Evolutionary conservation across 2,888 invertebrate genomes (phyloP).

Genomic region (Marasmarcha lunaedactyla): DNA sequence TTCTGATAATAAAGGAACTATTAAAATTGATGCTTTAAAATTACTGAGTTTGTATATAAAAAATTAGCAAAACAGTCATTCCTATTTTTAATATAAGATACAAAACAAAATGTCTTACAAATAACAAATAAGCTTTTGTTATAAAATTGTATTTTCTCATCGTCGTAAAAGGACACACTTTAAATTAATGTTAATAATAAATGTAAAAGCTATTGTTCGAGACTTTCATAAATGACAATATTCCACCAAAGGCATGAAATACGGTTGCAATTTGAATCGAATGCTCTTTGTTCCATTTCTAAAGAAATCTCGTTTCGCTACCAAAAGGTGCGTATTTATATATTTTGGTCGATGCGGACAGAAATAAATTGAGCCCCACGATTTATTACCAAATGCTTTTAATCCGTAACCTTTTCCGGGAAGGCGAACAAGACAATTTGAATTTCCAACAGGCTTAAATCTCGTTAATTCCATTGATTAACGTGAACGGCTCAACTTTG

Average conservation of each 20-base stretch:
- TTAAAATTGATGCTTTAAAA: too few species aligned
- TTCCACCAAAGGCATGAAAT: slow-evolving; percentile 24
- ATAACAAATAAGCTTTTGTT: too few species aligned
- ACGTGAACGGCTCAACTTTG: slow-evolving; percentile 5
- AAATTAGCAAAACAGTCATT: too few species aligned
- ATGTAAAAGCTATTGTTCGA: too few species aligned
- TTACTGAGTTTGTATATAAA: too few species aligned
- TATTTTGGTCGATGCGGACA: slow-evolving; percentile 30
- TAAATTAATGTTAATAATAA: too few species aligned
- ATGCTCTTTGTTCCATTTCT: slow-evolving; percentile 40
- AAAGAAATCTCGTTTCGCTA: slow-evolving; percentile 40
- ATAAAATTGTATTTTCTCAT: too few species aligned
- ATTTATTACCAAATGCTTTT: slow-evolving; percentile 66
- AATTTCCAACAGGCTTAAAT: slow-evolving; percentile 26
- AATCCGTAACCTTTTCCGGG: slow-evolving; percentile 39
- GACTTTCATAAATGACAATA: too few species aligned
- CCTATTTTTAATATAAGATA: too few species aligned
- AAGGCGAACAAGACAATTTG: slow-evolving; percentile 30
- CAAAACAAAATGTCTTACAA: too few species aligned
- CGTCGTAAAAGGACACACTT: too few species aligned
- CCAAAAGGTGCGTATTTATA: slow-evolving; percentile 35
- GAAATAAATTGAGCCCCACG: slow-evolving; percentile 54
- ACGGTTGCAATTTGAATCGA: slow-evolving; percentile 38
- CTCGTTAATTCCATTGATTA: slow-evolving; percentile 21
- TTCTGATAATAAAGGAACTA: too few species aligned